Percentiles rank a stretch among this genome's conserved stretches.
Conservation (phyloP, 2,888 invertebrate species). For the Bugulina stolonifera region DNA sequence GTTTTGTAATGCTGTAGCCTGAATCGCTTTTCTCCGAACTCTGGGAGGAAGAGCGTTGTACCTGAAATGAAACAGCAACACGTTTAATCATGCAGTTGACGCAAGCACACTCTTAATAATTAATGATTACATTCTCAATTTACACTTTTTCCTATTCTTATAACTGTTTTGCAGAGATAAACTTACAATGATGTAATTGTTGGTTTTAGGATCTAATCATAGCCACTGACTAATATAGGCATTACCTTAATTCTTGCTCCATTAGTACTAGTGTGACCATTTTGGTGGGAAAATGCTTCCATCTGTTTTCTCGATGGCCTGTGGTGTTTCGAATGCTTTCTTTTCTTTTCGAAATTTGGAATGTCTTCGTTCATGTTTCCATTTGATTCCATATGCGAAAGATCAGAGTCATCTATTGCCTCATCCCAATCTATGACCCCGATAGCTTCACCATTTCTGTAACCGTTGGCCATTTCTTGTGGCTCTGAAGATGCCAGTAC, state of each 20-base stretch:
- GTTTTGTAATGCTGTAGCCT: constrained; percentile 12
- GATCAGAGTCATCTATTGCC: background rate
- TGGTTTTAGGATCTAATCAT: no score
- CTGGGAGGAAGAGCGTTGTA: background rate
- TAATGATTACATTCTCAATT: no score
- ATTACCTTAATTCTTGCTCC: background rate
- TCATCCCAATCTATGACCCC: background rate
- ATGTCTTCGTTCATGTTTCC: background rate
- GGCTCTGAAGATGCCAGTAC: constrained; percentile 12
- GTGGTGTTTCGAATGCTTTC: constrained; percentile 16
- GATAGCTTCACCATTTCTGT: background rate
- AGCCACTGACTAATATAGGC: no score
- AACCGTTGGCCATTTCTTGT: background rate
- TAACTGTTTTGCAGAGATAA: no score
- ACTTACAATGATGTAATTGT: no score
- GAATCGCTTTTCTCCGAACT: background rate
- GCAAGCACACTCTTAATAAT: no score
- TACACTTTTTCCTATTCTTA: no score
- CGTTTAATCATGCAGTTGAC: no score
- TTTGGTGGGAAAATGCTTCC: constrained; percentile 1
- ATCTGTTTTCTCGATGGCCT: constrained; percentile 9
- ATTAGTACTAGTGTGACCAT: background rate
- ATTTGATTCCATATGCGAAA: background rate
- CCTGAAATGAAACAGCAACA: no score
- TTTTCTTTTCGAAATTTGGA: background rate